Base-by-base conservation (phyloP, 2,888 invertebrate species). In the Gryllus longicercus region DNA sequence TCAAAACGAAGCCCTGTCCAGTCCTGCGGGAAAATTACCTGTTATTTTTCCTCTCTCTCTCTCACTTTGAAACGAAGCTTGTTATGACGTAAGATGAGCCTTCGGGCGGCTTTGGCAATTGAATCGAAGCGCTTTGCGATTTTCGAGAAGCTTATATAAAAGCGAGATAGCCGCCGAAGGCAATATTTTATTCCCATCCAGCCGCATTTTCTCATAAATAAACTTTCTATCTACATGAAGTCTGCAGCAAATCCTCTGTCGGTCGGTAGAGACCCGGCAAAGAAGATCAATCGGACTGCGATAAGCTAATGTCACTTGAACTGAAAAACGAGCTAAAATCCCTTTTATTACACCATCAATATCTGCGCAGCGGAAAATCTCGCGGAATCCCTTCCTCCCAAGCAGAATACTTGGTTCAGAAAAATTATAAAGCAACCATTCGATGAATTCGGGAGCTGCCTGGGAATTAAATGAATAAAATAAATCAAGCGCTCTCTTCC, bases 321-420 rank as follows among this genome's bases (percentile, higher is more conserved):
- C 63, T 63, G 63, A 63, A 63, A 63, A 18, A 63, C 63, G 63
- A 63, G 14, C n/a, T 63, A 18, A 63, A 38, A 63, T 63, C n/a
- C 63, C n/a, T 63, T n/a, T 63, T n/a, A 63, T 63, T 63, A n/a
- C 63, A 63, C n/a, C 63, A 63, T 63, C 63, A 63, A 63, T 63
- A 63, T 63, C 63, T 38, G 38, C 63, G n/a, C 14, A 16, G 63
- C 14, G 63, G 0, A 14, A 18, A 18, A 63, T 16, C 8, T 63
- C 16, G 14, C 8, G n/a, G 8, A 63, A 14, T 16, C 63, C 14
- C 16, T 63, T n/a, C 16, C 0, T 0, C n/a, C n/a, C 63, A 14
- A 18, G 16, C 63, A 63, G 63, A 63, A 14, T 18, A 63, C 8
- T 14, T 18, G n/a, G 63, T 63, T 63, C 16, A n/a, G n/a, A 63